These are phyloP conservation scores for Prunella fulvescens DNA, from an alignment of 2,113 vertebrate species.

Conservation along the genomic window DNA sequence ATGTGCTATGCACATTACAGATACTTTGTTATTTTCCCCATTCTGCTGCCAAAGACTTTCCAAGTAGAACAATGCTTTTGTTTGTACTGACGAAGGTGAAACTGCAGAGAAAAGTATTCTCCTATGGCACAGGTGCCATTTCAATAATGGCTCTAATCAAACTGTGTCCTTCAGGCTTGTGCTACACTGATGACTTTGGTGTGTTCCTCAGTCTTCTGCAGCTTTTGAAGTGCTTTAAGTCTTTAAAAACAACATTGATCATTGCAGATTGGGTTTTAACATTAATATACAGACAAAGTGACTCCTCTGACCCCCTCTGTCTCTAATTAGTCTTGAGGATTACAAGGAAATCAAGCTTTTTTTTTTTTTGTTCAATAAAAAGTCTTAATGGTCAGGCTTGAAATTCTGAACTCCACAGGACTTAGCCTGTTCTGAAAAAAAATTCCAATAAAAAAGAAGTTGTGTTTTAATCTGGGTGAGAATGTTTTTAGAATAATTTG, in stretches of 20 bases:
- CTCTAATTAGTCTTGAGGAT: background rate
- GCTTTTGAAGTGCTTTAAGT: background rate
- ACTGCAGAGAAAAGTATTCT: background rate
- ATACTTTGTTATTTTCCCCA: slow-evolving; percentile 55
- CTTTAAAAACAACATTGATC: background rate
- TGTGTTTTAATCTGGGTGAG: background rate
- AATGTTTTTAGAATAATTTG: background rate
- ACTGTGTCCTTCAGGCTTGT: background rate
- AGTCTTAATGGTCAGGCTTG: background rate
- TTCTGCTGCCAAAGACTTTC: slow-evolving; percentile 56
- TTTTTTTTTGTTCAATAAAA: background rate
- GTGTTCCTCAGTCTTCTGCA: background rate
- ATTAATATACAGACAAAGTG: background rate
- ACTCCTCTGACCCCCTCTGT: background rate
- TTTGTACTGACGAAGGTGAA: slow-evolving; percentile 57
- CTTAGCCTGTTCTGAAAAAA: background rate
- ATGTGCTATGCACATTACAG: background rate
- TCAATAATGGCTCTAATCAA: background rate
- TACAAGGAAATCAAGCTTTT: background rate
- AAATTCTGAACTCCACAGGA: background rate
- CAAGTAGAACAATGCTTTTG: slow-evolving; percentile 56
- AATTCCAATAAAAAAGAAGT: background rate
- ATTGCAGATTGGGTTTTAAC: background rate
- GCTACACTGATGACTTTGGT: background rate
- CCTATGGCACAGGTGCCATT: slow-evolving; percentile 1